Evolutionary conservation across 2,113 vertebrate genomes (phyloP), one percentile per base, ranked within the genome.

Genomic region (Callipepla squamata): DNA sequence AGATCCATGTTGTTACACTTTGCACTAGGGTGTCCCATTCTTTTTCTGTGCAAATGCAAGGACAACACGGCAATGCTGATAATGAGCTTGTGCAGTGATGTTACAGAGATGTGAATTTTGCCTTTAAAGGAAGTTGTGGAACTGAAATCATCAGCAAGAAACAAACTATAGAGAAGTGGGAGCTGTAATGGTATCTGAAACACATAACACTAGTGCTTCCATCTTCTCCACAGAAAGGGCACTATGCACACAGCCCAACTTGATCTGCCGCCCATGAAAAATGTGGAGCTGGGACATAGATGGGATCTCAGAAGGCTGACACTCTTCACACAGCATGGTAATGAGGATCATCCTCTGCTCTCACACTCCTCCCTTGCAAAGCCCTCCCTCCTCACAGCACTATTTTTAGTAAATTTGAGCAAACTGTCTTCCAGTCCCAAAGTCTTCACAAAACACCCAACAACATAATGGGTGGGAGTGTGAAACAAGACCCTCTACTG

Each of bases 371-470:
- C 87, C 75, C 47, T 70, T 77, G 55, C 77, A 91, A 45, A 93
- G 59, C 36, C 57, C 69, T 86, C 61, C 40, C 66, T 88, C 42
- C 72, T 86, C 69, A 75, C 47, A 84, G 34, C 23, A 47, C 44
- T 95, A 74, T 86, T 93, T 89, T 90, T 89, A 94, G 81, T 45
- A 94, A 95, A 86, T 32, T 89, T 34, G 80, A 93, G 80, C 65
- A 95, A 96, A 89, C 32, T 0, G 1, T 77, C 70, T 94, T 87
- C 73, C 53, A 85, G 75, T 25, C 72, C 80, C 78, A 22, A 80
- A 76, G 68, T 61, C 87, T 70, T 86, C 48, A 74, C 48, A 78
- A 80, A 89, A 78, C 55, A 85, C 47, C 19, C 15, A 95, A 90
- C 53, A 84, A 16, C 50, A 45, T 51, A 87, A 89, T 1, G 3